Evolutionary conservation across 64 coral and sea anemone species (phyloP).

Genomic region (Pachyseris speciosa): DNA sequence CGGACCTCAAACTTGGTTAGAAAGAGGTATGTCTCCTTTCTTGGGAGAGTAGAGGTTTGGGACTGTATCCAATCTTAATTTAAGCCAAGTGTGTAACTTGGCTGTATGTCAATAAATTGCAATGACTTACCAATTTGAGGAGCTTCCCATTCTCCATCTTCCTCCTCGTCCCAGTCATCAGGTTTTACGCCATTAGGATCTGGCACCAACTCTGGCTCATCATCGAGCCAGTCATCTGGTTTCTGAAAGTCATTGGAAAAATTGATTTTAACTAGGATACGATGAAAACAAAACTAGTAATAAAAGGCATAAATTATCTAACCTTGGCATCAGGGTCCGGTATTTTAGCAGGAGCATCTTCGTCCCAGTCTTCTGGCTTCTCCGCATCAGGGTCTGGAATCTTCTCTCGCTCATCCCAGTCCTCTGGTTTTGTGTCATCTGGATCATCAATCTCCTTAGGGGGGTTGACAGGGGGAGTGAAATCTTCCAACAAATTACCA

Average conservation of each 20-base stretch:
- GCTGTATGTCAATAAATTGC: too few species aligned
- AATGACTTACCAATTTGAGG: conserved; percentile 82
- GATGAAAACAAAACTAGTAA: background rate
- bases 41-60: too few species aligned
- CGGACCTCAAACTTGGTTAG: too few species aligned
- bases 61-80: too few species aligned
- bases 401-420: conserved; percentile 99
- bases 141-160: conserved; percentile 98
- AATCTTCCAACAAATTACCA: conserved; percentile 87
- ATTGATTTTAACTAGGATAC: background rate
- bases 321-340: conserved; percentile 95
- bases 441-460: conserved; percentile 95
- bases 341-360: conserved; percentile 96
- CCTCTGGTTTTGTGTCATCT: conserved; percentile 91
- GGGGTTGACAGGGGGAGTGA: conserved; percentile 93
- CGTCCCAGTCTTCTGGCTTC: conserved; percentile 99
- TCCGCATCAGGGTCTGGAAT: conserved; percentile 98
- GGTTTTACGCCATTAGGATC: conserved; percentile 96
- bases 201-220: conserved; percentile 92
- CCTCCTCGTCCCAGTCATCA: conserved; percentile 98
- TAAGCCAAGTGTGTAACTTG: too few species aligned
- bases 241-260: conserved; percentile 78
- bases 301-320: background rate
- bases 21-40: too few species aligned
- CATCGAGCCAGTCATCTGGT: conserved; percentile 95